phyloP scores from a whole-genome alignment of 2,797 vertebrate species.

The Cottoperca gobio region DNA sequence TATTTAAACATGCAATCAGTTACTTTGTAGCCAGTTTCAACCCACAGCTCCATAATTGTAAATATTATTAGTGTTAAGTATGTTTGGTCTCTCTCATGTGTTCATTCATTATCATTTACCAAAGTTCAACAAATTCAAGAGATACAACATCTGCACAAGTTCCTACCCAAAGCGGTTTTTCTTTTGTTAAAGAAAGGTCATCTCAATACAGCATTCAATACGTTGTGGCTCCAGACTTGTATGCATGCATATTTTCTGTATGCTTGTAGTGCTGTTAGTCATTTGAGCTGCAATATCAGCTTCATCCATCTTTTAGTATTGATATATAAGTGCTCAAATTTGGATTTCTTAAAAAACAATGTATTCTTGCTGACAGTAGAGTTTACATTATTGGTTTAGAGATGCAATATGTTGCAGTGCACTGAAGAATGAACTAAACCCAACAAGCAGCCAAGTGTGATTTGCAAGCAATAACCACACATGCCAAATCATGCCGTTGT shows the following conservation, averaged over 20 bases:
- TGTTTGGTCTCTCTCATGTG: conserved; percentile 13
- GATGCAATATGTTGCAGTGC: conserved; percentile 27
- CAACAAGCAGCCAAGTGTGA: conserved; percentile 51
- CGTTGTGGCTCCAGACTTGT: background rate
- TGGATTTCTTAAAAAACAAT: conserved; percentile 3
- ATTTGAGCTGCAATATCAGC: conserved; percentile 7
- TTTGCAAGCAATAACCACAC: conserved; percentile 63
- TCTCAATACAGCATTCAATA: background rate
- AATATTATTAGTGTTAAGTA: conserved; percentile 32
- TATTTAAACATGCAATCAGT: conserved; percentile 27
- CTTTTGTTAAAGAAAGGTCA: background rate
- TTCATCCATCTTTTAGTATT: conserved; percentile 6
- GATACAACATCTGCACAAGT: background rate
- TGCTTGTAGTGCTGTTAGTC: background rate
- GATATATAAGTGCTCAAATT: conserved; percentile 13
- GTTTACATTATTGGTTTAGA: conserved; percentile 30
- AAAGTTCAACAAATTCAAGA: background rate
- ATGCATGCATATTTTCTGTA: background rate
- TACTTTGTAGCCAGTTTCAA: conserved; percentile 23
- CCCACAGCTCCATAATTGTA: conserved; percentile 20
- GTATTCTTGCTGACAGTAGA: conserved; percentile 17
- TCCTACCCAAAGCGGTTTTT: background rate
- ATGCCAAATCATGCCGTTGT: conserved; percentile 42
- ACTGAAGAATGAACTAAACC: conserved; percentile 50
- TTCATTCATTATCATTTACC: conserved; percentile 11